These are phyloP conservation scores for Eueides isabella DNA, from an alignment of 1,140 invertebrate genomes.

Conservation along the genomic window DNA sequence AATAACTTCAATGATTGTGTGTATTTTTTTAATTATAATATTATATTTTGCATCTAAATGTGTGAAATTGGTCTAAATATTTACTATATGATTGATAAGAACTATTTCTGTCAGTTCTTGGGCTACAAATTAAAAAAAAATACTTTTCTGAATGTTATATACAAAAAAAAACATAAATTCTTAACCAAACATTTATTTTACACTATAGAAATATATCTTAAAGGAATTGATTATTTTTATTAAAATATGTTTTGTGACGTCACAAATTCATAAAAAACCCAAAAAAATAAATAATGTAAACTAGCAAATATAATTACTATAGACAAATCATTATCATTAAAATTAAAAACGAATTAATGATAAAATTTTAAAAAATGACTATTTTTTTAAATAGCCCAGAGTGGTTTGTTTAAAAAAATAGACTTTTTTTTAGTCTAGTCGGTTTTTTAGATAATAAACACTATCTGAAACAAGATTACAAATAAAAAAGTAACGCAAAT, in stretches of 20 bases:
- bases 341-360: too few relatives aligned
- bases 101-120: neutral
- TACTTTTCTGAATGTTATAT: neutral
- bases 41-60: neutral
- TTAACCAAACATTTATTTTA: neutral
- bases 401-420: too few relatives aligned
- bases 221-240: neutral
- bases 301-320: conserved; percentile 13
- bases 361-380: neutral
- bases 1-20: neutral
- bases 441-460: too few relatives aligned
- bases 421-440: too few relatives aligned
- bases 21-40: too few relatives aligned
- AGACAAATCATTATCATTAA: neutral
- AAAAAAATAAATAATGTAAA: conserved; percentile 8
- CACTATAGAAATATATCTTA: conserved; percentile 7
- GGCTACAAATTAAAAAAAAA: neutral
- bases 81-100: neutral
- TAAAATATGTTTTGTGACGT: conserved; percentile 12
- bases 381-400: conserved; percentile 15
- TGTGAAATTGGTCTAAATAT: neutral
- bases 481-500: conserved; percentile 29
- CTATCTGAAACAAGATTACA: too few relatives aligned
- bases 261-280: neutral
- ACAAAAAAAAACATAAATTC: neutral